Percentiles rank a stretch among this genome's conserved stretches.
phyloP scores from a whole-genome alignment of 2,113 vertebrate genomes.

The Gallinago paraguaiae region DNA sequence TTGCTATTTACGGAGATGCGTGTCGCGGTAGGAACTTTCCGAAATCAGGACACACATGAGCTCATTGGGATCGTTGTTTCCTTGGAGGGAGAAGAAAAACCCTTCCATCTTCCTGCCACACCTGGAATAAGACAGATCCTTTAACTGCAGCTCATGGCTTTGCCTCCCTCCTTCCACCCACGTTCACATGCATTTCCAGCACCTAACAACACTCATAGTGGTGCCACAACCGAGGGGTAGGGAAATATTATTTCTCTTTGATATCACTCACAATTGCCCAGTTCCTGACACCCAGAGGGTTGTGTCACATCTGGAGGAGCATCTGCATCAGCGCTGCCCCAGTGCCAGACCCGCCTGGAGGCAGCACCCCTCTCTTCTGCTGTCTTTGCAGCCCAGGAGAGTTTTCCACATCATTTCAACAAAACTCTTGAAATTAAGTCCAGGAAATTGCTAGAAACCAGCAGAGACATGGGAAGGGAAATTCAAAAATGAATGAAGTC shows the following conservation, averaged over 20 bases:
- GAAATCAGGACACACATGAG: neutral
- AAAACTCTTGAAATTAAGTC: neutral
- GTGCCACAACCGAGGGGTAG: neutral
- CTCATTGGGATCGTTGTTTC: neutral
- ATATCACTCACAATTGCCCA: neutral
- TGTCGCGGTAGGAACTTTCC: neutral
- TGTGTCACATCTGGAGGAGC: neutral
- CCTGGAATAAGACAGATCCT: neutral
- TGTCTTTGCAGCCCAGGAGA: neutral
- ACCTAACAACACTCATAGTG: neutral
- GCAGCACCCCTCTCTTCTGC: neutral
- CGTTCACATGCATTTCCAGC: neutral
- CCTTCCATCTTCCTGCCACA: neutral
- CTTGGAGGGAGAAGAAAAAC: neutral
- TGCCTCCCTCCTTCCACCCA: neutral
- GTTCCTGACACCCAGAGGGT: neutral
- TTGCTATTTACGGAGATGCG: accelerated
- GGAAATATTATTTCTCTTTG: neutral
- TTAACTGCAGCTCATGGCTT: neutral
- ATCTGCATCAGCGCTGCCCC: neutral
- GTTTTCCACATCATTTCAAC: neutral
- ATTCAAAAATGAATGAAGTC: neutral
- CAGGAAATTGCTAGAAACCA: neutral
- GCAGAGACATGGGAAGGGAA: neutral
- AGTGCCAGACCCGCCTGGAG: neutral